Evolutionary conservation across 2,113 vertebrate genomes (phyloP).

Genomic region (Arvicanthis niloticus): DNA sequence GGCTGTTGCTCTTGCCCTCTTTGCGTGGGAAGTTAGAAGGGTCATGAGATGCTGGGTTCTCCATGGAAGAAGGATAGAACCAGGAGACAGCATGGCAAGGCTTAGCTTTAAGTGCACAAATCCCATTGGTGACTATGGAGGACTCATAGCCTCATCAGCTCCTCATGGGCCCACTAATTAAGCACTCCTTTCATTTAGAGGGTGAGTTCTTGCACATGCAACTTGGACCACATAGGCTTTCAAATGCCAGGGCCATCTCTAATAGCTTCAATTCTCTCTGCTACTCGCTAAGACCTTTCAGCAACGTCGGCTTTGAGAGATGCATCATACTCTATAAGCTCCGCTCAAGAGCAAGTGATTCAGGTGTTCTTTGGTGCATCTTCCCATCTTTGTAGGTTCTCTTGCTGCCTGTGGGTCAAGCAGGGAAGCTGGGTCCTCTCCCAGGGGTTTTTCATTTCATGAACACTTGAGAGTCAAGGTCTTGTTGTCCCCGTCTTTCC

Average conservation of each 20-base stretch:
- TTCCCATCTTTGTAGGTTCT: accelerated
- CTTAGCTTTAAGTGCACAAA: not conserved
- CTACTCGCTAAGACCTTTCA: not conserved
- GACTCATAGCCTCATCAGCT: not conserved
- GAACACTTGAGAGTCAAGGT: not conserved
- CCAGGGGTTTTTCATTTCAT: not conserved
- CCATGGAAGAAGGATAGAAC: not conserved
- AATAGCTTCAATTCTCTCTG: not conserved
- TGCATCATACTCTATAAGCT: not conserved
- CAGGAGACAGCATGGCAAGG: not conserved
- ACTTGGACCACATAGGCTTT: not conserved
- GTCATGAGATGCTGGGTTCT: too few species aligned
- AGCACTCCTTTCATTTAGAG: too few species aligned
- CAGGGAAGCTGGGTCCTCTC: not conserved
- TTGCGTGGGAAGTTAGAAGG: not conserved
- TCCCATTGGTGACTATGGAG: not conserved
- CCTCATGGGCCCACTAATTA: not conserved
- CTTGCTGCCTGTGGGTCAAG: not conserved
- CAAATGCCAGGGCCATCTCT: not conserved
- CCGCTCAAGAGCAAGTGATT: not conserved
- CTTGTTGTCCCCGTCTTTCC: not conserved
- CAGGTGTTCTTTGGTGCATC: not conserved
- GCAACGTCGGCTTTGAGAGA: not conserved
- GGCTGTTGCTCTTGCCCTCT: not conserved
- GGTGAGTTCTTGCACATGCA: not conserved